Percentiles rank a stretch among this genome's conserved stretches.
These are phyloP conservation scores for Leptocoma aspasia DNA, from an alignment of 2,113 vertebrate genomes.

Conservation along the genomic window DNA sequence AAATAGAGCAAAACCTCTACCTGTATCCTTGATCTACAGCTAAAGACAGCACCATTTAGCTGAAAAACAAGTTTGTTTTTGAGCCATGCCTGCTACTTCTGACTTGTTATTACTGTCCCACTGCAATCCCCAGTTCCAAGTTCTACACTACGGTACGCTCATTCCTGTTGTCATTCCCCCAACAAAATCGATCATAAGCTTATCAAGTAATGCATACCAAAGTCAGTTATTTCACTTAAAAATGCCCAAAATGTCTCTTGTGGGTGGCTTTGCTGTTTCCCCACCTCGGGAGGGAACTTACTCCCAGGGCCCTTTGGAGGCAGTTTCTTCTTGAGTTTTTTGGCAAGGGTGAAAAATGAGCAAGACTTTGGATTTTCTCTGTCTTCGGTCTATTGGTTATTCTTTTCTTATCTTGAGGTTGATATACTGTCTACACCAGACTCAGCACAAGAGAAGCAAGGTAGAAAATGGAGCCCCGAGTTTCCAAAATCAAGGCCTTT, in stretches of 20 bases:
- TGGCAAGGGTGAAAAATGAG: no score
- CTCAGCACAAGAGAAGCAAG: no score
- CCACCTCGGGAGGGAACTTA: no score
- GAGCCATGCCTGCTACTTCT: not conserved
- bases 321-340: no score
- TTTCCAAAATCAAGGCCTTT: no score
- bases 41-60: not conserved
- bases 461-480: no score
- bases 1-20: not conserved
- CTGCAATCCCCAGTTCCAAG: not conserved
- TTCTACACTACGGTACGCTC: fast-evolving
- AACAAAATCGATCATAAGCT: not conserved
- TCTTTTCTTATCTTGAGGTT: no score
- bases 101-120: not conserved
- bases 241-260: not conserved
- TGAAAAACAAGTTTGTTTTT: not conserved
- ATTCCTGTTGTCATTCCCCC: not conserved
- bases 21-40: not conserved
- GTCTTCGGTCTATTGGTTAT: no score
- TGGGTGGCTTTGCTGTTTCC: no score
- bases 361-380: no score
- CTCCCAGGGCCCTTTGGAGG: no score
- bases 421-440: no score
- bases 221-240: not conserved
- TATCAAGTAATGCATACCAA: not conserved